Base-by-base conservation (phyloP, 2,888 invertebrate species). In the Stegophylla sp. region DNA sequence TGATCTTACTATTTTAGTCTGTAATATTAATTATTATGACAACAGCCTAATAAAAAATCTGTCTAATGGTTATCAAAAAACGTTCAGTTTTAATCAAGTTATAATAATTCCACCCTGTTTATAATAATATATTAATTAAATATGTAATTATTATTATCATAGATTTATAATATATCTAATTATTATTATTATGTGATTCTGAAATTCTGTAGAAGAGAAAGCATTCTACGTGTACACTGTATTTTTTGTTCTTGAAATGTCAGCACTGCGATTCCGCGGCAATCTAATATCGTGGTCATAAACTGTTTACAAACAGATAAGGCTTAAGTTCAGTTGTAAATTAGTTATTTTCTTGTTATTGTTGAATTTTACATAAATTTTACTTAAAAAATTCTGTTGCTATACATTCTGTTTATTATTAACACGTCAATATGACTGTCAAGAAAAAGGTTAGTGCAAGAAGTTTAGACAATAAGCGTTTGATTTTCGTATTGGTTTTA, bases 381-480 rank as follows among this genome's bases (percentile, higher is more conserved):
- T 48, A 17, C 2, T 61, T 73, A 7, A 9, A 10, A 23, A 15
- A 45, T 20, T 28, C 26, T 45, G 3, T 3, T 28, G 10, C 26
- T 10, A 20, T 53, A 53, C 15, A 20, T 43, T n/a, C n/a, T n/a
- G n/a, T 41, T 43, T 17, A n/a, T 53, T 20, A 20, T 7, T 15
- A 17, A 74, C 28, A 17, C 13, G 10, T 43, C 51, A 63, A 67
- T 7, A 82, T 82, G 82, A 82, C 82, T 67, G 41, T 81, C 9
- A 82, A 82, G 82, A 82, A 82, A 64, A 82, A 82, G 74, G 82
- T 82, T 20, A 67, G 69, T 59, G 63, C 5, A 26, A 13, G 2
- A 4, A n/a, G 41, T 28, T 13, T n/a, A 61, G 7, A 23, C 43
- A 5, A 45, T 23, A 45, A 0, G 13, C 20, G 15, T 72, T 12